Evolutionary conservation across 2,888 invertebrate species (phyloP), one percentile per base, ranked within the genome.

Genomic region (Andrena trimmerana): DNA sequence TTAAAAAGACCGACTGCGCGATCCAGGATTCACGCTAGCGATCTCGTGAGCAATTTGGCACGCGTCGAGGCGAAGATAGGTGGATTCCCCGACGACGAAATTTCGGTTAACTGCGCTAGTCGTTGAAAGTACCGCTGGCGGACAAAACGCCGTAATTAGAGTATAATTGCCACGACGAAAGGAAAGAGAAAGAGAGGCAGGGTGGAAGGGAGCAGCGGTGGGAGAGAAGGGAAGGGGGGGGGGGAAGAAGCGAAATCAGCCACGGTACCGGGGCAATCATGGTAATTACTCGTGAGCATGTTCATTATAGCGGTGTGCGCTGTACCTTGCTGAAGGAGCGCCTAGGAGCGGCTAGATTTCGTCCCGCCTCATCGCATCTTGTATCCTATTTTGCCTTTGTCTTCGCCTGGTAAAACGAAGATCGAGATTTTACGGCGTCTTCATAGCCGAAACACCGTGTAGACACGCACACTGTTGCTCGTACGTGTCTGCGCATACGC

Each of bases 271-370:
- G 87, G 85, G 89, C 89, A 92, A 93, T 92, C 91, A 90, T 90
- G 91, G 88, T 91, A 93, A 93, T 93, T 92, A 92, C 90, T 90
- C 83, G 89, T 78, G 88, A 91, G 89, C 89, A 90, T 88, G 91
- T 93, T 90, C 90, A 90, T 92, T 91, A 90, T 85, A 82, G 79
- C 29, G 69, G 68, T 52, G 68, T 52, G 66, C 60, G 29, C 57
- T 63, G 71, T 73, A 69, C 69, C 76, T 29, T 60, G 27, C 68
- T 67, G 74, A 76, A 85, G 85, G 81, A 62, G 83, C 77, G 87
- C 68, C 87, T 87, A 87, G 88, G 84, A 84, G 86, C 76, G 88
- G 80, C 82, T 87, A 87, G 87, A 86, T 80, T 78, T 88, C 86
- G 79, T 81, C 72, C 74, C 88, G 88, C 69, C 50, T 78, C 86